Percentiles rank a stretch among this genome's conserved stretches.
phyloP scores from a whole-genome alignment of 2,888 invertebrate genomes.

The Phengaris arion region DNA sequence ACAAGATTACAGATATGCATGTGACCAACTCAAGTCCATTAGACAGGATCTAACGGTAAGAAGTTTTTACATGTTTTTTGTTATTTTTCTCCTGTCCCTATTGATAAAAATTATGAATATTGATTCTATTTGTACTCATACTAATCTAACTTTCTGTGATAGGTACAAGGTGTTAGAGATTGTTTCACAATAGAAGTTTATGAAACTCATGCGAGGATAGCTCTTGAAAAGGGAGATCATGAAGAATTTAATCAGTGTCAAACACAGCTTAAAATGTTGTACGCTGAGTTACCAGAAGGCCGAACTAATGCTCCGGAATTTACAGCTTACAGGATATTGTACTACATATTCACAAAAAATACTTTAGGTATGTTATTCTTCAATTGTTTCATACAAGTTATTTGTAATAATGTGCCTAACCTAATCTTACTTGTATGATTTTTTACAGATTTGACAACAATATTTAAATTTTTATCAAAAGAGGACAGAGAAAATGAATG shows the following conservation, averaged over 20 bases:
- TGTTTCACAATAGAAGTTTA: constrained; percentile 98
- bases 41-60: constrained; percentile 97
- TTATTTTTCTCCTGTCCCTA: background rate
- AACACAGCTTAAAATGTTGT: constrained; percentile 97
- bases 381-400: too few species aligned
- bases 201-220: constrained; percentile 98
- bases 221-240: constrained; percentile 98
- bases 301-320: constrained; percentile 92
- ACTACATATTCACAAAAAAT: constrained; percentile 98
- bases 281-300: constrained; percentile 85
- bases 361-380: constrained; percentile 86
- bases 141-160: constrained; percentile 42
- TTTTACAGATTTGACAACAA: constrained; percentile 93
- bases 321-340: constrained; percentile 96
- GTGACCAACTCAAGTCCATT: constrained; percentile 99
- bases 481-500: constrained; percentile 90
- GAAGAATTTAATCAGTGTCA: constrained; percentile 99
- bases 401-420: background rate
- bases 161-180: constrained; percentile 97
- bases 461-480: constrained; percentile 88
- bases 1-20: constrained; percentile 97
- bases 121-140: constrained; percentile 1
- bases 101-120: too few species aligned
- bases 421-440: constrained; percentile 24
- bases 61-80: background rate